Base-by-base conservation (phyloP, 2,888 invertebrate species). In the Rhodophaea formosa region DNA sequence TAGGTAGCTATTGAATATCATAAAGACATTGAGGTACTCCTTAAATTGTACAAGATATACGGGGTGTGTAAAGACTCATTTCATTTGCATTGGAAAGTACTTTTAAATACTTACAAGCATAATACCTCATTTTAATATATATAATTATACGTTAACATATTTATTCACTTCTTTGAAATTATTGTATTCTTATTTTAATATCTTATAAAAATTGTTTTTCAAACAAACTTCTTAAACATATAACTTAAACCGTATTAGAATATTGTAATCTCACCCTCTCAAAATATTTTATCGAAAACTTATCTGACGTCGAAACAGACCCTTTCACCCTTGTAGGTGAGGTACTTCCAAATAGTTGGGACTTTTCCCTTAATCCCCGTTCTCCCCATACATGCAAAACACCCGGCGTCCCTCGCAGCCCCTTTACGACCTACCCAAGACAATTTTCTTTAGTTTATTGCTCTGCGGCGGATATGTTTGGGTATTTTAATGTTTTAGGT, bases 311-410 rank as follows among this genome's bases (percentile, higher is more conserved):
- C 29, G 44, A 52, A 44, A 52, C 23, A 32, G 42, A 17, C 14
- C 49, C 57, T 45, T 54, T 53, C 47, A 32, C 45, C 59, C 15
- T 44, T 51, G 17, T 35, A 39, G 46, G 45, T 55, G 46, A 46
- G 43, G 46, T 49, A 14, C 14, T 42, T 62, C 62, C 59, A 59
- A 67, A 70, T 60, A 62, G 63, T 75, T 59, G 45, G 56, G 70
- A 72, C 63, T 71, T 71, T 70, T 69, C 74, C 74, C 72, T 72
- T 75, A 77, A 74, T 73, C 73, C 69, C 66, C 68, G 62, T 57
- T 65, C 59, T 32, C 59, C 64, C 73, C 71, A 62, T 64, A 69
- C 68, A 84, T 85, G 82, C 81, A 85, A 83, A 84, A 82, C 77
- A 67, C 67, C 73, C 70, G 57, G 63, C 64, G 62, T 63, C 68